A percentile compares a stretch with the other conserved stretches of the same genome.
Evolutionary conservation across 2,888 invertebrate genomes (phyloP).

Genomic region (Thecophora atra): DNA sequence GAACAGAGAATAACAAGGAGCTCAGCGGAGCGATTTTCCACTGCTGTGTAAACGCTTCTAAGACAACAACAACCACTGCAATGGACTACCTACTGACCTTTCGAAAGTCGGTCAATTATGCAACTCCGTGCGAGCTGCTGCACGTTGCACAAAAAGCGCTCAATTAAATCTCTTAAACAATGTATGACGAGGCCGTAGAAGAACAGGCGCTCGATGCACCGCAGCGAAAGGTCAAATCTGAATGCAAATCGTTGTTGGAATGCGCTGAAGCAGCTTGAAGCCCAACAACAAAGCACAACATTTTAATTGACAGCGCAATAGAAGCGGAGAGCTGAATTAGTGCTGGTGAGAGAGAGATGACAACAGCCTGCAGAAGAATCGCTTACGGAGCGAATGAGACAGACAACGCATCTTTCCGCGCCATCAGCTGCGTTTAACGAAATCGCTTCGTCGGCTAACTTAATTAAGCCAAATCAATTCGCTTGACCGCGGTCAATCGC

Average conservation of each 20-base stretch:
- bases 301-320: conserved; percentile 15
- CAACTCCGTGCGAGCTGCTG: conserved; percentile 2
- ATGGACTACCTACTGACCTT: background rate
- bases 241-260: conserved; percentile 20
- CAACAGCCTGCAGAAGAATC: background rate
- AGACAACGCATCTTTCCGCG: conserved; percentile 11
- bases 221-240: conserved; percentile 15
- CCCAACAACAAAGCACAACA: conserved; percentile 1
- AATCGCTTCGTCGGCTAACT: conserved; percentile 13
- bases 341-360: background rate
- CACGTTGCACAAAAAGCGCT: conserved; percentile 19
- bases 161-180: conserved; percentile 16
- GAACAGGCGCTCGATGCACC: conserved; percentile 28
- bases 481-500: conserved; percentile 30
- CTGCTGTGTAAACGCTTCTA: no score
- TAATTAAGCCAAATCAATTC: conserved; percentile 33
- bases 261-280: conserved; percentile 19
- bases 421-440: conserved; percentile 17
- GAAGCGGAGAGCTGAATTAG: background rate
- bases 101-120: conserved; percentile 13
- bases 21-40: background rate
- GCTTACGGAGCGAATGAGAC: no score
- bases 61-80: no score
- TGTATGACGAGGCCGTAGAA: conserved; percentile 23
- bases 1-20: background rate